Percentiles rank a stretch among this genome's conserved stretches.
These are phyloP conservation scores for Acanthosepion pharaonis DNA, from an alignment of 2,888 invertebrate species.

Conservation along the genomic window DNA sequence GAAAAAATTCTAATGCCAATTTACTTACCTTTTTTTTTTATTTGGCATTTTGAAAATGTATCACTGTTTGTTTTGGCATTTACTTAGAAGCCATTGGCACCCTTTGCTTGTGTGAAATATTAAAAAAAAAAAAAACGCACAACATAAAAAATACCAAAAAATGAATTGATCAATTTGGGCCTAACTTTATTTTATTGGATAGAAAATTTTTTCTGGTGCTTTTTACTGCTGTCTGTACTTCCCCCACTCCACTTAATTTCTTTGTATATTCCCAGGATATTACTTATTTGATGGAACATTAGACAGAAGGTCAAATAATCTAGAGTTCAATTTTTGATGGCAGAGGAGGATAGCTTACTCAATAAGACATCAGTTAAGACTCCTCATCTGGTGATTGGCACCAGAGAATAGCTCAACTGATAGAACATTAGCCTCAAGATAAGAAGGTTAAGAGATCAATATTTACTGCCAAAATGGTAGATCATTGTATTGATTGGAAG, in stretches of 20 bases:
- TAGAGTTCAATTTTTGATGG: background rate
- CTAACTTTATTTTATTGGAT: slow-evolving; percentile 13
- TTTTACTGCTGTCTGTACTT: background rate
- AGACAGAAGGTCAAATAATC: background rate
- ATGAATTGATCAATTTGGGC: slow-evolving; percentile 21
- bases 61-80: slow-evolving; percentile 7
- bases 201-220: background rate
- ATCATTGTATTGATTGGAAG: background rate
- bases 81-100: background rate
- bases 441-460: background rate
- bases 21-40: background rate
- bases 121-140: background rate
- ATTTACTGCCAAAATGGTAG: background rate
- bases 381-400: background rate
- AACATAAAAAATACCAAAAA: background rate
- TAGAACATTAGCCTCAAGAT: background rate
- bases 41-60: background rate
- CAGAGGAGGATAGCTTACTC: background rate
- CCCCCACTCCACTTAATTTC: background rate
- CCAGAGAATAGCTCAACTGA: background rate
- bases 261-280: background rate
- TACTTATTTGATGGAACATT: background rate
- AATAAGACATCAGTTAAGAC: background rate
- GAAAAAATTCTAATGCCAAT: background rate
- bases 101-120: background rate